Evolutionary conservation across 1,140 invertebrate genomes (phyloP), one percentile per base, ranked within the genome.

Genomic region (Drosophila ohnishii): DNA sequence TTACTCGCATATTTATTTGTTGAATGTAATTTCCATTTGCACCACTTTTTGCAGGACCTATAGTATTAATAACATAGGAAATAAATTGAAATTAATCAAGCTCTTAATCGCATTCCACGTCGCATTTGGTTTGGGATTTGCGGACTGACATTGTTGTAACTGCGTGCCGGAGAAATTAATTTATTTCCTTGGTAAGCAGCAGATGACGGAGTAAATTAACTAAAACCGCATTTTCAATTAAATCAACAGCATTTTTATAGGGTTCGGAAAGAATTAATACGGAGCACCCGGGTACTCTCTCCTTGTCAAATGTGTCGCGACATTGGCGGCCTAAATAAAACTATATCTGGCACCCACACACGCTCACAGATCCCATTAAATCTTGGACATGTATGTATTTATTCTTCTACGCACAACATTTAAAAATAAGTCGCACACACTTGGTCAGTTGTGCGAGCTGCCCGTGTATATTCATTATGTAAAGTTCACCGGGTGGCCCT

Each of bases 41-140:
- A 22, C 11, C 16, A 11, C 32, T 58, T 58, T 70, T 50, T 75
- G 45, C 48, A 28, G 35, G 42, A 9, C 16, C n/a, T 8, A 32
- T 5, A 34, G 48, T 13, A 16, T 71, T 74, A 55, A 60, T 75
- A 58, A 48, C 70, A 82, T 64, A 69, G 55, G 61, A 84, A 74
- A 74, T 83, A 73, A 87, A 87, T 83, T 73, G 47, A 88, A 79
- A 78, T 84, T 84, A 84, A 84, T 88, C 80, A 88, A 84, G 64
- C 69, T 69, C 35, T 84, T 87, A 88, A 87, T 87, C 84, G 80
- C 85, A 88, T 86, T 84, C 64, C 34, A 48, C 45, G 65, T 19
- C 44, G 51, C 25, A 50, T 58, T 67, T 67, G 55, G 51, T 74
- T 78, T 63, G 62, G 56, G 37, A 58, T 28, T 79, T 78, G 42